Evolutionary conservation across 23 tunicate genomes (phyloP).

Genomic region (Trididemnum nubilum): DNA sequence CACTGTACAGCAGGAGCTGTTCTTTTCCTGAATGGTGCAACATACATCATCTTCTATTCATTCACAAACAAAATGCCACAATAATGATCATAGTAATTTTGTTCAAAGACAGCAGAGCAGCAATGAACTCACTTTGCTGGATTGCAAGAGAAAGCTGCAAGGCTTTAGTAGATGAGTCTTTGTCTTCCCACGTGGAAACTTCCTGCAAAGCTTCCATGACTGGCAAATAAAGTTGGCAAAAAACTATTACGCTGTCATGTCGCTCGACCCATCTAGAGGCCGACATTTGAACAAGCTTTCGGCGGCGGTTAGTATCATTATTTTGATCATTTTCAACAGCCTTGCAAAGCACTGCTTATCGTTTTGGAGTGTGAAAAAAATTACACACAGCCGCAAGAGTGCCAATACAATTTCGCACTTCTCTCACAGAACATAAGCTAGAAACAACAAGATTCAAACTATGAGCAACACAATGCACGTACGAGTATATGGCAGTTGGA

Average conservation of each 20-base stretch:
- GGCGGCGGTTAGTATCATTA: too few species aligned
- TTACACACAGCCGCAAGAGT: not conserved
- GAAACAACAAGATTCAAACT: not conserved
- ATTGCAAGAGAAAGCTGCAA: not conserved
- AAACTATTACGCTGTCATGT: not conserved
- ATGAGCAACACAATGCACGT: constrained; percentile 3
- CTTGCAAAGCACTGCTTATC: too few species aligned
- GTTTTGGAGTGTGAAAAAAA: not conserved
- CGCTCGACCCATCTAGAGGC: not conserved
- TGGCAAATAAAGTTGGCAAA: not conserved
- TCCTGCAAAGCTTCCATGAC: not conserved
- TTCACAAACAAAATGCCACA: too few species aligned
- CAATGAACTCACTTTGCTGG: not conserved
- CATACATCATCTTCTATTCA: too few species aligned
- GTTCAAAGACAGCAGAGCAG: not conserved
- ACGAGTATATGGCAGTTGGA: not conserved
- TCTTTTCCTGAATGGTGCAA: too few species aligned
- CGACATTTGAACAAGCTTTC: not conserved
- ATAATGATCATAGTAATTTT: too few species aligned
- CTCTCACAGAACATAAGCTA: not conserved
- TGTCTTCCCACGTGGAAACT: not conserved
- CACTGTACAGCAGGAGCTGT: too few species aligned
- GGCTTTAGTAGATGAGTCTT: not conserved
- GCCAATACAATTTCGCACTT: not conserved
- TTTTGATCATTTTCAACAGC: too few species aligned